These are phyloP conservation scores for Melangyna quadrimaculata DNA, from an alignment of 2,888 invertebrate genomes.

Conservation along the genomic window DNA sequence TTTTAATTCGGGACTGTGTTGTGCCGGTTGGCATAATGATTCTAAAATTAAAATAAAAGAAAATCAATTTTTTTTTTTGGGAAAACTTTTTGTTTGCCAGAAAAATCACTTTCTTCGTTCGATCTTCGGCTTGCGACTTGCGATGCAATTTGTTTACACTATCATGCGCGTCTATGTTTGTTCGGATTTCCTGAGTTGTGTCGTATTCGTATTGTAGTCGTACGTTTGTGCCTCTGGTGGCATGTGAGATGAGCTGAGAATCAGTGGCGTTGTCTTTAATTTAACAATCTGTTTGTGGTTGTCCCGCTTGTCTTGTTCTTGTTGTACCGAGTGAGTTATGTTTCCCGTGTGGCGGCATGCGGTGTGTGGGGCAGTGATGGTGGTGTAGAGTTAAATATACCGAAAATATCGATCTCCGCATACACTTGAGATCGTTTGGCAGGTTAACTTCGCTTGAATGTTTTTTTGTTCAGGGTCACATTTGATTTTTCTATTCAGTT, in stretches of 20 bases:
- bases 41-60: conserved; percentile 53
- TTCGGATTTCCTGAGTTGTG: conserved; percentile 66
- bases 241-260: conserved; percentile 27
- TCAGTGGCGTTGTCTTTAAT: conserved; percentile 33
- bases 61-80: conserved; percentile 19
- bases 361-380: neutral
- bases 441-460: conserved; percentile 33
- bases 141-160: conserved; percentile 61
- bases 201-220: conserved; percentile 42
- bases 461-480: neutral
- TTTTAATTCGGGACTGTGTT: conserved; percentile 36
- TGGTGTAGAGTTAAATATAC: neutral
- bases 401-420: conserved; percentile 51
- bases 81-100: conserved; percentile 22
- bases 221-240: neutral
- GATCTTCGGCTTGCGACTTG: conserved; percentile 34
- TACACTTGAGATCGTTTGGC: conserved; percentile 54
- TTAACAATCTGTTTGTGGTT: conserved; percentile 68
- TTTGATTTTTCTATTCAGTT: neutral
- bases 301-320: conserved; percentile 52
- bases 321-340: conserved; percentile 62
- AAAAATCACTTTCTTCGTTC: conserved; percentile 65
- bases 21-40: conserved; percentile 21
- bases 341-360: conserved; percentile 45
- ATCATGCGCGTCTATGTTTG: conserved; percentile 65